Percentiles rank a stretch among this genome's conserved stretches.
phyloP scores from a whole-genome alignment of 2,888 invertebrate genomes.

The Macaria notata region DNA sequence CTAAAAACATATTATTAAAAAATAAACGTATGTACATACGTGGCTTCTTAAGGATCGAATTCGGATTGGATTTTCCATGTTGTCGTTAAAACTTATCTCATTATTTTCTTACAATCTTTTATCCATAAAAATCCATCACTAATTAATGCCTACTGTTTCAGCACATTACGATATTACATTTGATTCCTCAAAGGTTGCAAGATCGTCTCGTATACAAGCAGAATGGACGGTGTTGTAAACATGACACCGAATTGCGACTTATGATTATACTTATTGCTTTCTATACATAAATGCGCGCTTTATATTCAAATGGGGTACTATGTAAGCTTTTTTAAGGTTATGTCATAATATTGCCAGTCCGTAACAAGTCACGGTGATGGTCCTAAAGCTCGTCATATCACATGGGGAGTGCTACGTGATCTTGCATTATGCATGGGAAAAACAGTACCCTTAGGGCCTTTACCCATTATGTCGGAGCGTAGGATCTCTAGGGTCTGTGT shows the following conservation, averaged over 20 bases:
- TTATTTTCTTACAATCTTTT: too few relatives aligned
- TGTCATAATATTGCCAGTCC: conserved; percentile 17
- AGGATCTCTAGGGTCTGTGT: too few relatives aligned
- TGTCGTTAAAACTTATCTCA: too few relatives aligned
- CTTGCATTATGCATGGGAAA: conserved; percentile 38
- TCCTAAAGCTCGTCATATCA: conserved; percentile 29
- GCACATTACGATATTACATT: conserved; percentile 7
- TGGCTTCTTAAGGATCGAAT: too few relatives aligned
- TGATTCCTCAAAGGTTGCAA: conserved; percentile 15
- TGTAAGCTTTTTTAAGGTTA: conserved; percentile 23
- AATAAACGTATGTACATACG: too few relatives aligned
- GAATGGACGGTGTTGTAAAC: conserved; percentile 13
- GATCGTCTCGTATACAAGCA: background rate
- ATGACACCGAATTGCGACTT: conserved; percentile 19
- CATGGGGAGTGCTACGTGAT: conserved; percentile 31
- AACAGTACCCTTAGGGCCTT: conserved; percentile 23
- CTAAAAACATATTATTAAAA: too few relatives aligned
- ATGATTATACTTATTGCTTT: conserved; percentile 19
- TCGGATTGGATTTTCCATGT: too few relatives aligned
- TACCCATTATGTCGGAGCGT: conserved; percentile 3
- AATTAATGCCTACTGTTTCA: background rate
- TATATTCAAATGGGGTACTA: conserved; percentile 20
- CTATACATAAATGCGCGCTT: conserved; percentile 15
- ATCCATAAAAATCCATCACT: background rate
- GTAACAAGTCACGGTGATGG: conserved; percentile 24